Percentiles rank a stretch among this genome's conserved stretches.
Evolutionary conservation across 2,888 invertebrate species (phyloP).

Genomic region (Pteria penguin): DNA sequence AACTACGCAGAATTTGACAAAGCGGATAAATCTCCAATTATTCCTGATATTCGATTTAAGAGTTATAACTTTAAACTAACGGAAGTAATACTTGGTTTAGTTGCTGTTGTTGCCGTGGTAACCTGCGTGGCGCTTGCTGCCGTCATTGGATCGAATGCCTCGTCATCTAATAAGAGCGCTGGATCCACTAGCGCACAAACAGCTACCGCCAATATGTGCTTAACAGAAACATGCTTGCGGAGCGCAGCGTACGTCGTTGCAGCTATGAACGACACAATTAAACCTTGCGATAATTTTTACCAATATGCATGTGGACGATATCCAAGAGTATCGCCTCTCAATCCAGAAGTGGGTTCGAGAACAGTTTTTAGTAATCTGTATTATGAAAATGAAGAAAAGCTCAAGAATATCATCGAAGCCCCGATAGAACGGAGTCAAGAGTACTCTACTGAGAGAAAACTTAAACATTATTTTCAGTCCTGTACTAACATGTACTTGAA

Average conservation of each 20-base stretch:
- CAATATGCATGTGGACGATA: slow-evolving; percentile 81
- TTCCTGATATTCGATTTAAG: slow-evolving; percentile 53
- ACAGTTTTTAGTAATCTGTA: slow-evolving; percentile 62
- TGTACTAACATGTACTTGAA: slow-evolving; percentile 80
- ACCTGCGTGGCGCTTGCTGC: slow-evolving; percentile 63
- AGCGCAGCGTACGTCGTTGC: slow-evolving; percentile 60
- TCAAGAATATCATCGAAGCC: slow-evolving; percentile 56
- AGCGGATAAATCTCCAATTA: slow-evolving; percentile 57
- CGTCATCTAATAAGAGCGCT: neutral
- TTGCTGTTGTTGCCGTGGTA: slow-evolving; percentile 55
- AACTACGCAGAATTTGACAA: slow-evolving; percentile 65
- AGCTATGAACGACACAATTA: slow-evolving; percentile 64
- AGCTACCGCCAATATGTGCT: slow-evolving; percentile 52
- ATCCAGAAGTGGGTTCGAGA: slow-evolving; percentile 53
- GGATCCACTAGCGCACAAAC: slow-evolving; percentile 41
- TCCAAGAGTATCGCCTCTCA: slow-evolving; percentile 74
- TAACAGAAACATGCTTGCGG: slow-evolving; percentile 62
- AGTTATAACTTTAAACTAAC: slow-evolving; percentile 58
- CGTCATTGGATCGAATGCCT: slow-evolving; percentile 53
- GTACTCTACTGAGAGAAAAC: slow-evolving; percentile 82
- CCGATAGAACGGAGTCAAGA: slow-evolving; percentile 52
- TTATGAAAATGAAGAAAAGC: slow-evolving; percentile 63
- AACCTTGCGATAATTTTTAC: slow-evolving; percentile 82
- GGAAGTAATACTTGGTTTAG: slow-evolving; percentile 60
- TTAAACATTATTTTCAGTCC: slow-evolving; percentile 84